A percentile compares a stretch with the other conserved stretches of the same genome.
Evolutionary conservation across 2,797 vertebrate species (phyloP).

Genomic region (Phrynocephalus forsythii): DNA sequence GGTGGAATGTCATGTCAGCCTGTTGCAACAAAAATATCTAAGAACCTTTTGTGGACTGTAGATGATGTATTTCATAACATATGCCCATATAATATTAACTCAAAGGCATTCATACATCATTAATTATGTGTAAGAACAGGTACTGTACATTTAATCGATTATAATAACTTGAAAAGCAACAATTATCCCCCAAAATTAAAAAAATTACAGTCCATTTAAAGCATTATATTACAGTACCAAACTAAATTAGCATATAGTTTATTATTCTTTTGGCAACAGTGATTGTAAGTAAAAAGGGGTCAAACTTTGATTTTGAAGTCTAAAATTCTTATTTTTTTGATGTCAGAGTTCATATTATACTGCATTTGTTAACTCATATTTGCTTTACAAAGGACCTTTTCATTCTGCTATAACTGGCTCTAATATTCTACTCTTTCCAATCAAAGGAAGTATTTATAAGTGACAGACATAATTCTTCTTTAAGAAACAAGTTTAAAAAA

Average conservation of each 20-base stretch:
- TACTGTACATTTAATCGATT: neutral
- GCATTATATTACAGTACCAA: neutral
- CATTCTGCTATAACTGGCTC: conserved; percentile 27
- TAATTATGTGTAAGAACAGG: neutral
- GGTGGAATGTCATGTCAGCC: no score
- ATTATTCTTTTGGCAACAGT: neutral
- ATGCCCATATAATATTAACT: no score
- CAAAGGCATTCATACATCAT: neutral
- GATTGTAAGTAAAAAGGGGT: neutral
- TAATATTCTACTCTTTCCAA: conserved; percentile 1
- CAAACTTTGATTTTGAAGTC: conserved; percentile 8
- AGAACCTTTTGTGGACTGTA: no score
- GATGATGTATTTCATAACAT: no score
- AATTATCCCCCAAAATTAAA: neutral
- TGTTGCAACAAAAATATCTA: no score
- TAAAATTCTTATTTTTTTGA: conserved; percentile 10
- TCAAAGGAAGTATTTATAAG: conserved; percentile 36
- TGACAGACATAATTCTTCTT: conserved; percentile 19
- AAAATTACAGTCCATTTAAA: neutral
- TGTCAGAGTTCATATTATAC: conserved; percentile 2
- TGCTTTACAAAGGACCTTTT: conserved; percentile 26
- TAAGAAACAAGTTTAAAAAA: conserved; percentile 25
- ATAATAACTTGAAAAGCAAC: neutral
- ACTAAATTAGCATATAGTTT: neutral
- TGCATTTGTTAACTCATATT: conserved; percentile 41